Evolutionary conservation across 92 coral and sea anemone species (phyloP).

Genomic region (Meandrina meandrites): DNA sequence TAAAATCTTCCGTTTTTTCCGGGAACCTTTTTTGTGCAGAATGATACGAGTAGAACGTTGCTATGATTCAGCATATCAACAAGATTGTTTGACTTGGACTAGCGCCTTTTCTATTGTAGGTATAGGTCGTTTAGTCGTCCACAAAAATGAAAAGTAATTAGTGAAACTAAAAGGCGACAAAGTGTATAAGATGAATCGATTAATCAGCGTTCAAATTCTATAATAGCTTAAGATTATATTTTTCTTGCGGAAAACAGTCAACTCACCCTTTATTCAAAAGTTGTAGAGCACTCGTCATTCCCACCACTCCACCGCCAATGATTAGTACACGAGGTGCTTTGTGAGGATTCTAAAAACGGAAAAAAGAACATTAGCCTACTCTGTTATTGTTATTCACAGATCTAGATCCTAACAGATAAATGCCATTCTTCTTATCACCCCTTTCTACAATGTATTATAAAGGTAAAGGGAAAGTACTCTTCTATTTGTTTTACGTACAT

Average conservation of each 20-base stretch:
- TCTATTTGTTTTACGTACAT: no score
- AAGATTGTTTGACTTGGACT: no score
- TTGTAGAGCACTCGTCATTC: conserved; percentile 34
- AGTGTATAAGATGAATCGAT: no score
- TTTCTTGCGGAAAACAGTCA: not conserved
- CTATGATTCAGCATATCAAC: not conserved
- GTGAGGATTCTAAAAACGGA: conserved; percentile 6
- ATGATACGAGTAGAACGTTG: not conserved
- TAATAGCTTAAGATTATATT: not conserved
- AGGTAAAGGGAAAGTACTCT: no score
- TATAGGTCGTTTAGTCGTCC: no score
- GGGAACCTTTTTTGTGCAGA: not conserved
- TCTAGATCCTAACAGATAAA: not conserved
- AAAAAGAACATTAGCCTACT: not conserved
- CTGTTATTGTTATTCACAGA: not conserved
- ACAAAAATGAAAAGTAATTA: not conserved
- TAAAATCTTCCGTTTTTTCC: not conserved
- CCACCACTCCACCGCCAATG: conserved; percentile 33
- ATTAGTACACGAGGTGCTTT: conserved; percentile 18
- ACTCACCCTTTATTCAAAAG: conserved; percentile 26
- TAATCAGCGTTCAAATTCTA: not conserved
- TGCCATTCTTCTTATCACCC: not conserved
- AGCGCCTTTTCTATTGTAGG: no score
- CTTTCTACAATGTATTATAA: no score
- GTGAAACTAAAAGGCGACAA: no score